Evolutionary conservation across 2,113 vertebrate genomes (phyloP).

Genomic region (Rissa tridactyla): DNA sequence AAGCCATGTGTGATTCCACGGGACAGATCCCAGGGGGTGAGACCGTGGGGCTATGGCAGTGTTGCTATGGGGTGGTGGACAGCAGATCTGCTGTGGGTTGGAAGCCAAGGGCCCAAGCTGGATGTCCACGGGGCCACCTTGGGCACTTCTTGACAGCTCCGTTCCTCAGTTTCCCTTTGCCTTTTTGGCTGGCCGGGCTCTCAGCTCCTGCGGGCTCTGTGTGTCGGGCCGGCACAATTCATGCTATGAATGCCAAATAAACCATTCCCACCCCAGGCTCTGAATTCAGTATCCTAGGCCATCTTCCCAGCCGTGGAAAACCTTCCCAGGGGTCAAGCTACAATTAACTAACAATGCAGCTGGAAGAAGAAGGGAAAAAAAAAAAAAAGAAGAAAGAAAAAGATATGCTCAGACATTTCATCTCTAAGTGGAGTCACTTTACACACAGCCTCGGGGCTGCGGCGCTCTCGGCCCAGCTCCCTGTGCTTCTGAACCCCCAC

Average conservation of each 20-base stretch:
- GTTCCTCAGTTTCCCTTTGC: background rate
- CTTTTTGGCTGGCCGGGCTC: background rate
- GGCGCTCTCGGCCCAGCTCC: background rate
- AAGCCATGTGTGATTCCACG: rapidly evolving
- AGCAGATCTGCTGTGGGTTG: background rate
- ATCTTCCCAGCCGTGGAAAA: background rate
- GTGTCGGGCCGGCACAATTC: rapidly evolving
- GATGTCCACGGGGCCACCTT: no score
- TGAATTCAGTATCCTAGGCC: background rate
- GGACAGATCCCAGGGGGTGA: background rate
- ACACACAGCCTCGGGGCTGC: background rate
- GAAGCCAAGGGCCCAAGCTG: background rate
- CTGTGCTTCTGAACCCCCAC: background rate
- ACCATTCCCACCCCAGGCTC: background rate
- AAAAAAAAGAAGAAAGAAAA: background rate
- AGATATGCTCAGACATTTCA: background rate
- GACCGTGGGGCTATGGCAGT: rapidly evolving
- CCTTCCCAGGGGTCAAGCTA: background rate
- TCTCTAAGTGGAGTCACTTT: background rate
- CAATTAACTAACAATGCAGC: background rate
- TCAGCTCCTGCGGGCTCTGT: background rate
- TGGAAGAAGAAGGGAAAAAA: background rate
- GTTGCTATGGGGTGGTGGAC: background rate
- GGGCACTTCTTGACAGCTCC: background rate
- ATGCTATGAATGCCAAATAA: background rate